Evolutionary conservation across 2,113 vertebrate species (phyloP).

Genomic region (Salvelinus fontinalis): DNA sequence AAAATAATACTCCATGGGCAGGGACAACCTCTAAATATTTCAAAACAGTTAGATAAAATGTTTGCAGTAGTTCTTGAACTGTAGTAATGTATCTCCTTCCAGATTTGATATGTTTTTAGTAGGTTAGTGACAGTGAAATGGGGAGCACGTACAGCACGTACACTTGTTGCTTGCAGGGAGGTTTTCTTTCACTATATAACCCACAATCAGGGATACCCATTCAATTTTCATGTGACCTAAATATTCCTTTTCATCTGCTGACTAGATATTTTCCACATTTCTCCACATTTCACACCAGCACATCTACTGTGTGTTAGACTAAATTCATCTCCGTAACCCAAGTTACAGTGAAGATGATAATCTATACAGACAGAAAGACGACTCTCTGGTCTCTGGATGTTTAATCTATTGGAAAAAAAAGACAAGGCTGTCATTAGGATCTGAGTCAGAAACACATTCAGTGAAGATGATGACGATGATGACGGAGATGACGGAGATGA

Average conservation of each 20-base stretch:
- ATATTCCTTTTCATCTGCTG: conserved; percentile 60
- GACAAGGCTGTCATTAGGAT: neutral
- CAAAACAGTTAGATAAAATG: too few relatives aligned
- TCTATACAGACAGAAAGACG: conserved; percentile 31
- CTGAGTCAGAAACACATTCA: neutral
- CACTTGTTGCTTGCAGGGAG: neutral
- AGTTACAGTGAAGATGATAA: conserved; percentile 43
- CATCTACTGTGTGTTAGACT: neutral
- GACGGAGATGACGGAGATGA: neutral
- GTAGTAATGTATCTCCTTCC: conserved; percentile 47
- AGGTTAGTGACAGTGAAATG: conserved; percentile 17
- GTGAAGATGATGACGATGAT: neutral
- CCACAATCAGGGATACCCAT: conserved; percentile 34
- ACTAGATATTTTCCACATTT: conserved; percentile 44
- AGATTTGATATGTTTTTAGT: conserved; percentile 37
- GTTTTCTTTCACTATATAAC: conserved; percentile 12
- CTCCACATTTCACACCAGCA: conserved; percentile 35
- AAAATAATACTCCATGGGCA: too few relatives aligned
- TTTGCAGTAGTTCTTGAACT: neutral
- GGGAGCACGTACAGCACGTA: neutral
- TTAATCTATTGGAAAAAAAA: neutral
- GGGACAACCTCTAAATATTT: too few relatives aligned
- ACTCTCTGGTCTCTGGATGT: neutral
- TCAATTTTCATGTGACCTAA: conserved; percentile 65
- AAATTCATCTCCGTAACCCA: conserved; percentile 8